Evolutionary conservation across 1,140 invertebrate genomes (phyloP).

Genomic region (Pachyrhynchus sulphureomaculatus): DNA sequence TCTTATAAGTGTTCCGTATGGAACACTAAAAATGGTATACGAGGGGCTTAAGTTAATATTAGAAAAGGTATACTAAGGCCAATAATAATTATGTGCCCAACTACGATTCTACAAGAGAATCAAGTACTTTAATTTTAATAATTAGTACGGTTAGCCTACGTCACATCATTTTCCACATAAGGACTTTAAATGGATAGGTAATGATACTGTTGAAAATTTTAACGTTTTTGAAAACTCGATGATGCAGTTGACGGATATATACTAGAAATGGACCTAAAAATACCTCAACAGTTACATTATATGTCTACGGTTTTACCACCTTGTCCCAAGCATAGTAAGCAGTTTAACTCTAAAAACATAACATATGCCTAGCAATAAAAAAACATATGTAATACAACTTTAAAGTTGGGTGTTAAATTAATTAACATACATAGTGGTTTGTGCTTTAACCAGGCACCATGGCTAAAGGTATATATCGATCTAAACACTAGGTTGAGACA

Average conservation of each 20-base stretch:
- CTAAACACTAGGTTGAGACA: background rate
- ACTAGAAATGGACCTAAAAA: background rate
- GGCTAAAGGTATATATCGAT: conserved; percentile 12
- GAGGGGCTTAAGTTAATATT: conserved; percentile 1
- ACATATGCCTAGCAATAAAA: background rate
- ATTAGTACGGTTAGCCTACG: conserved; percentile 2
- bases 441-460: conserved; percentile 2
- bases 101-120: no score
- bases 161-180: background rate
- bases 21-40: no score
- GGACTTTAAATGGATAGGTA: background rate
- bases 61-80: background rate
- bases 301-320: background rate
- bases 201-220: background rate
- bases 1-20: no score
- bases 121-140: background rate
- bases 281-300: background rate
- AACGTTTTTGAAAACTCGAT: background rate
- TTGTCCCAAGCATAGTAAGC: background rate
- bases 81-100: conserved; percentile 11
- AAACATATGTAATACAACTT: no score
- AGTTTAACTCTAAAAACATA: background rate
- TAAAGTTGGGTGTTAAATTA: background rate
- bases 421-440: background rate
- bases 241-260: background rate